Percentiles rank a stretch among this genome's conserved stretches.
Conservation (phyloP, 1,140 invertebrate species). For the Microplitis demolitor region DNA sequence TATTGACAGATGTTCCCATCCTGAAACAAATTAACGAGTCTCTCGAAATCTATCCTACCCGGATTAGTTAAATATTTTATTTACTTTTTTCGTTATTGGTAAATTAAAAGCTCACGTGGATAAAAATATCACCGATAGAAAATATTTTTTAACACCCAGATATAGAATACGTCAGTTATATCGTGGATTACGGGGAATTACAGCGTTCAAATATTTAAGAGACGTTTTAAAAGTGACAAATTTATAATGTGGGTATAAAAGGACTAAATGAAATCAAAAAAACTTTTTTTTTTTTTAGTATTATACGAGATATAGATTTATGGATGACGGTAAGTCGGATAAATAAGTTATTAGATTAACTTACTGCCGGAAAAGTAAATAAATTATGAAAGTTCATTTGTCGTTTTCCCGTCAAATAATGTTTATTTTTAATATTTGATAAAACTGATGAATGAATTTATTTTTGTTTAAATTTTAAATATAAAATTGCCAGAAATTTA, state of each 20-base stretch:
- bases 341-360: neutral
- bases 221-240: conserved; percentile 29
- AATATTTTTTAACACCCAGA: conserved; percentile 16
- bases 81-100: neutral
- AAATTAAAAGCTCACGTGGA: neutral
- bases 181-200: conserved; percentile 31
- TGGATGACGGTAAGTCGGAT: neutral
- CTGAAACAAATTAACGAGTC: conserved; percentile 12
- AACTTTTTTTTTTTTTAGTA: too few relatives aligned
- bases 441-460: too few relatives aligned
- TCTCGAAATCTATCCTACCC: neutral
- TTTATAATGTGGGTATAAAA: conserved; percentile 20
- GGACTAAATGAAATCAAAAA: neutral
- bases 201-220: conserved; percentile 17
- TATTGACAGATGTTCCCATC: conserved; percentile 30
- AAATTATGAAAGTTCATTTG: too few relatives aligned
- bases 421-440: too few relatives aligned
- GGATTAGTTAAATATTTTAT: neutral
- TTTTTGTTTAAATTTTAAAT: too few relatives aligned
- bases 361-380: too few relatives aligned
- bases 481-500: too few relatives aligned
- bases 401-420: too few relatives aligned
- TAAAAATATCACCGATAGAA: too few relatives aligned
- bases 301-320: neutral
- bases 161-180: conserved; percentile 28